Conservation (phyloP, 2,797 vertebrate species). For the Smutsia gigantea region DNA sequence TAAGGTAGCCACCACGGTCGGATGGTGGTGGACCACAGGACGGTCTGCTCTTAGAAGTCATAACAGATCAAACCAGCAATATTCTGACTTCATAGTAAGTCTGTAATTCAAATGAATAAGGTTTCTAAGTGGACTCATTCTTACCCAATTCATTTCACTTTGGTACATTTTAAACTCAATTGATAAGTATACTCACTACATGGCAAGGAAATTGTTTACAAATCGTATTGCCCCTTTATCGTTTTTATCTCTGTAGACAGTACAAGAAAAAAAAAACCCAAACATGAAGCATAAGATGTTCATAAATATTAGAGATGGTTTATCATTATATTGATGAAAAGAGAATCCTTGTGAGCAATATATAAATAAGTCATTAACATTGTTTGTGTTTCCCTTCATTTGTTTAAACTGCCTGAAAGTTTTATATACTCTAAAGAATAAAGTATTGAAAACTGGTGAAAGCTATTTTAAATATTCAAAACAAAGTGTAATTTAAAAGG, state of each 20-base stretch:
- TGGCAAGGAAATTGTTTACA: conserved; percentile 41
- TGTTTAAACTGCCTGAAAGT: neutral
- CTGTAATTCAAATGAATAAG: conserved; percentile 43
- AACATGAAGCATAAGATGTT: neutral
- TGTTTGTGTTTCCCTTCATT: conserved; percentile 22
- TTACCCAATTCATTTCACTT: conserved; percentile 61
- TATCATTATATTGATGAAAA: conserved; percentile 18
- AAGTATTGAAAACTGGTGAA: neutral
- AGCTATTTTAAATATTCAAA: conserved; percentile 51
- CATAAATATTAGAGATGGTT: conserved; percentile 54
- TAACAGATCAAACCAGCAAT: neutral
- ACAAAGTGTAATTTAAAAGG: neutral
- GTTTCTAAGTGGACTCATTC: conserved; percentile 32
- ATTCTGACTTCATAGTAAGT: neutral
- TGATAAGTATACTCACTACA: conserved; percentile 1
- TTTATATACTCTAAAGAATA: neutral
- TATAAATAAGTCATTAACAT: conserved; percentile 24
- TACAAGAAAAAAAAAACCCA: neutral
- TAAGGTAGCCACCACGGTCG: fast-evolving
- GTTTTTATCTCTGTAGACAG: conserved; percentile 30
- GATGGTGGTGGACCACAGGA: no score
- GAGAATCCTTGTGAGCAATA: neutral
- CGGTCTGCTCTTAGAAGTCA: neutral
- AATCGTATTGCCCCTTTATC: conserved; percentile 11
- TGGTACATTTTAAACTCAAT: conserved; percentile 43